Conservation (phyloP, 2,113 vertebrate genomes). For the Microcebus tavaratra region DNA sequence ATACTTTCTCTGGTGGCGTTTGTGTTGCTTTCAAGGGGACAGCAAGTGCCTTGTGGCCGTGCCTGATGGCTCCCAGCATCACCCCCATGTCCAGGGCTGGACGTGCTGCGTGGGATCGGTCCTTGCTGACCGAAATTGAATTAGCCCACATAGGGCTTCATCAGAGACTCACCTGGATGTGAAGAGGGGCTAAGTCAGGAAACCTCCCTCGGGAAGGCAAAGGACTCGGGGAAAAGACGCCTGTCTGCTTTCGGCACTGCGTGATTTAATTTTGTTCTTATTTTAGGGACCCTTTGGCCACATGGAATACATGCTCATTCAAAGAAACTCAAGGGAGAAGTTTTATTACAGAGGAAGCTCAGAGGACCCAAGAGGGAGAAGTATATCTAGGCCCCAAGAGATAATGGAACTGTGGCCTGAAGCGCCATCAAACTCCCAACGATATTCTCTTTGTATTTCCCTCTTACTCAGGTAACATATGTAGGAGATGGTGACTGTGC, state of each 20-base stretch:
- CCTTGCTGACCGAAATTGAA: neutral
- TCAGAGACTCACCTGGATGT: neutral
- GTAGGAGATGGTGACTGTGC: neutral
- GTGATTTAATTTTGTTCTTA: neutral
- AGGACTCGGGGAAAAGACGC: neutral
- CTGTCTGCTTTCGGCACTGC: neutral
- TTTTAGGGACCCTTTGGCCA: neutral
- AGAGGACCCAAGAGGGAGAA: neutral
- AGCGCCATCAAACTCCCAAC: neutral
- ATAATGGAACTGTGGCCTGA: neutral
- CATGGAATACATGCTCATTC: neutral
- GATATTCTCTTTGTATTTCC: neutral
- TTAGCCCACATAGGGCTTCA: neutral
- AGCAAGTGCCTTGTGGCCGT: neutral
- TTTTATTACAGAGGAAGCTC: neutral
- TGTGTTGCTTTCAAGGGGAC: neutral
- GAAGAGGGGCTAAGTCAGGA: neutral
- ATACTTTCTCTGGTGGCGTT: neutral
- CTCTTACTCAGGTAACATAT: neutral
- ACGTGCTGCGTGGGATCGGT: neutral
- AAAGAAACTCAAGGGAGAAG: neutral
- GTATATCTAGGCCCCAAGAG: neutral
- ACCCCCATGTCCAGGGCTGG: neutral
- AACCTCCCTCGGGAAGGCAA: neutral
- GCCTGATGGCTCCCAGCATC: neutral